Conservation (phyloP, 2,888 invertebrate genomes). For the Thyatira batis region DNA sequence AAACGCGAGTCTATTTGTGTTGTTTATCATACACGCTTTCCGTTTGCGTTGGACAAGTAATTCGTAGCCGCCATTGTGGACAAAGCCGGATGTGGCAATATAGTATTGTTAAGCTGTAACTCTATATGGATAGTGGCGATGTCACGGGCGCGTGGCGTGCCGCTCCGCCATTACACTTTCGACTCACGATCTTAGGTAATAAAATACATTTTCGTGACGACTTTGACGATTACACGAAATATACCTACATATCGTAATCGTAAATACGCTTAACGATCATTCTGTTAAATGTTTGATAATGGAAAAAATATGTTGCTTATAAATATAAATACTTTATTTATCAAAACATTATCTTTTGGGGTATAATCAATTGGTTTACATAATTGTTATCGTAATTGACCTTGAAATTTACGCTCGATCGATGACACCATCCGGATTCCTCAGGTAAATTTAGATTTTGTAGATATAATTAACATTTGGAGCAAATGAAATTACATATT, state of each 20-base stretch:
- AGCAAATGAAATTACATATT: neutral
- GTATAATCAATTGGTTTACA: neutral
- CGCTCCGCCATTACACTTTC: neutral
- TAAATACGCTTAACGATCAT: neutral
- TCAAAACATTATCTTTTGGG: neutral
- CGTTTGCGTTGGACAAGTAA: slow-evolving; percentile 37
- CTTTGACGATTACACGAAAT: neutral
- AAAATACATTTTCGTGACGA: neutral
- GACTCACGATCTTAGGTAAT: neutral
- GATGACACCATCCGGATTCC: neutral
- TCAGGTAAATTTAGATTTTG: neutral
- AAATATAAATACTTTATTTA: neutral
- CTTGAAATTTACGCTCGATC: neutral
- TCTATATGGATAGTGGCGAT: slow-evolving; percentile 23
- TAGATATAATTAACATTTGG: neutral
- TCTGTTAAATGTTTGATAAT: neutral
- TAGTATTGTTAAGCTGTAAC: slow-evolving; percentile 31
- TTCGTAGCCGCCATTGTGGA: slow-evolving; percentile 29
- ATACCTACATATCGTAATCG: neutral
- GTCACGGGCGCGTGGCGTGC: slow-evolving; percentile 12
- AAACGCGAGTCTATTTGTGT: slow-evolving; percentile 21
- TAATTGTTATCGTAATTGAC: neutral
- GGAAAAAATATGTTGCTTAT: no score
- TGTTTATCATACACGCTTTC: slow-evolving; percentile 43
- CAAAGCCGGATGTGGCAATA: slow-evolving; percentile 33